These are phyloP conservation scores for Plebejus argus DNA, from an alignment of 2,888 invertebrate species.

Conservation along the genomic window DNA sequence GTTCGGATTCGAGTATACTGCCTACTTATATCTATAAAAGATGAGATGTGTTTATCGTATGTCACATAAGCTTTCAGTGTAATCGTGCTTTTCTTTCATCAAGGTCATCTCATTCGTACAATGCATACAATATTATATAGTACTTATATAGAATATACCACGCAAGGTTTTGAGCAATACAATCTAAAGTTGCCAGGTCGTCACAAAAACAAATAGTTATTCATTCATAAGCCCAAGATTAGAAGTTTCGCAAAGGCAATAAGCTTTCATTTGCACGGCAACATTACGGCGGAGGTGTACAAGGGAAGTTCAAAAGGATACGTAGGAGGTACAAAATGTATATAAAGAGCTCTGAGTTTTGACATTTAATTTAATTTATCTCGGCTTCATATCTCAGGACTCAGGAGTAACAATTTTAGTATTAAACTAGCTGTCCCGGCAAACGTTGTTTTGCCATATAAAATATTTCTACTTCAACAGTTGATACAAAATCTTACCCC, in stretches of 20 bases:
- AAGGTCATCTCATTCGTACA: background rate
- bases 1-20: no score
- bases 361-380: constrained; percentile 17
- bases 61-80: no score
- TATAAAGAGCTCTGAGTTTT: background rate
- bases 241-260: constrained; percentile 10
- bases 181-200: background rate
- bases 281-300: background rate
- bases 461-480: no score
- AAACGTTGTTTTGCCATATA: no score
- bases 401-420: background rate
- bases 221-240: background rate
- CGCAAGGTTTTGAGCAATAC: background rate
- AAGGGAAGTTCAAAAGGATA: constrained; percentile 1
- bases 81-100: background rate
- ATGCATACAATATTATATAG: no score
- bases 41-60: no score
- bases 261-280: background rate
- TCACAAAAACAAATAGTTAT: background rate
- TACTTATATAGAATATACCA: no score
- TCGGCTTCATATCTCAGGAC: background rate
- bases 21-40: no score
- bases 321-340: background rate
- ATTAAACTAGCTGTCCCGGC: no score
- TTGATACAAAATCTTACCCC: no score